A percentile compares a stretch with the other conserved stretches of the same genome.
These are phyloP conservation scores for Globodera rostochiensis DNA, from an alignment of 1,140 invertebrate species.

Conservation along the genomic window DNA sequence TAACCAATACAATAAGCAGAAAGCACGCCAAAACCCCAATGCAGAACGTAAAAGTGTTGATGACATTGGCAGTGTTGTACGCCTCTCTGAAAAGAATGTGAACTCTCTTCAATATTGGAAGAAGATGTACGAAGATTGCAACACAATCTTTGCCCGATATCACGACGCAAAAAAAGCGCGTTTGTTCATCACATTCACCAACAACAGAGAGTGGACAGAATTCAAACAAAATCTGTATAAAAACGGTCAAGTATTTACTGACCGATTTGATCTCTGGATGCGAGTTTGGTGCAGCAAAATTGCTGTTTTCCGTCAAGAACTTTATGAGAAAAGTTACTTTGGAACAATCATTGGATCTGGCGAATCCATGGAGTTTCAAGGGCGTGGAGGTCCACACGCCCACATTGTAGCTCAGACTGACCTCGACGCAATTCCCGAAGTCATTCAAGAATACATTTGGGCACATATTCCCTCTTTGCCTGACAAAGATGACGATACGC, in stretches of 20 bases:
- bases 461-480: conserved; percentile 2
- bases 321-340: neutral
- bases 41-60: neutral
- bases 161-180: no score
- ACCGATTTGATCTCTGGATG: neutral
- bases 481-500: neutral
- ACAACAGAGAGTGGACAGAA: no score
- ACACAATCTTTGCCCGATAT: no score
- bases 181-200: no score
- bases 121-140: no score
- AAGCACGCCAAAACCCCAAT: no score
- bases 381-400: neutral
- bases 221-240: neutral
- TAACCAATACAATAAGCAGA: no score
- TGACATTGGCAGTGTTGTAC: neutral
- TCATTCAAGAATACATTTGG: neutral
- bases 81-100: neutral
- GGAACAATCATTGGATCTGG: conserved; percentile 5
- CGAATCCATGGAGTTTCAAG: neutral
- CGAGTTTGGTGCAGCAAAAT: neutral
- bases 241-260: neutral
- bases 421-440: neutral
- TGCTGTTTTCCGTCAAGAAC: neutral
- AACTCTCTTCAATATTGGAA: neutral
- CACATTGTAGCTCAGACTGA: neutral